Conservation (phyloP, 2,888 invertebrate species). For the Mimas tiliae region DNA sequence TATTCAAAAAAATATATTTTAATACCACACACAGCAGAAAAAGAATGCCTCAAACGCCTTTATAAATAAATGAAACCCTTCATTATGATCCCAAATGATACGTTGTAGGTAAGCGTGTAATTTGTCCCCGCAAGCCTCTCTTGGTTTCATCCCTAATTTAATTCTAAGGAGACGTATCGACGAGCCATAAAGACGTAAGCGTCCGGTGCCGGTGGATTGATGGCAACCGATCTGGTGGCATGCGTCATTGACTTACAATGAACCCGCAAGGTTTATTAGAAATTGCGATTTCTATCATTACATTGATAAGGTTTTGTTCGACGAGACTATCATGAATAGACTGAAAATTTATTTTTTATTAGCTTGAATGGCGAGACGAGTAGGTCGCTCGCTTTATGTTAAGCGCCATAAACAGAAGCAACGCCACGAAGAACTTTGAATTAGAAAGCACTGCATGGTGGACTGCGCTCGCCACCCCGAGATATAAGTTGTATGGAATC, state of each 20-base stretch:
- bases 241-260: constrained; percentile 64
- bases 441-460: no score
- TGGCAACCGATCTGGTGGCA: constrained; percentile 62
- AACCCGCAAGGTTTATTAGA: constrained; percentile 34
- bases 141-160: constrained; percentile 80
- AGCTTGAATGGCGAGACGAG: no score
- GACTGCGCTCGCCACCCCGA: no score
- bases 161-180: constrained; percentile 75
- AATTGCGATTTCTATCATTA: constrained; percentile 12
- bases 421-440: no score
- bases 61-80: not conserved
- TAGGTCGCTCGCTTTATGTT: no score
- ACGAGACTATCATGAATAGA: no score
- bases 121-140: constrained; percentile 58
- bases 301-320: constrained; percentile 7
- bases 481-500: no score
- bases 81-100: not conserved
- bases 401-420: no score
- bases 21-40: not conserved
- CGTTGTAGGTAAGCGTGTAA: constrained; percentile 42
- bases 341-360: no score
- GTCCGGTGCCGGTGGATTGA: constrained; percentile 65
- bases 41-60: not conserved
- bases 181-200: constrained; percentile 72
- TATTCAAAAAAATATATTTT: not conserved